Base-by-base conservation (phyloP, 2,888 invertebrate genomes). In the Andrena dorsata region DNA sequence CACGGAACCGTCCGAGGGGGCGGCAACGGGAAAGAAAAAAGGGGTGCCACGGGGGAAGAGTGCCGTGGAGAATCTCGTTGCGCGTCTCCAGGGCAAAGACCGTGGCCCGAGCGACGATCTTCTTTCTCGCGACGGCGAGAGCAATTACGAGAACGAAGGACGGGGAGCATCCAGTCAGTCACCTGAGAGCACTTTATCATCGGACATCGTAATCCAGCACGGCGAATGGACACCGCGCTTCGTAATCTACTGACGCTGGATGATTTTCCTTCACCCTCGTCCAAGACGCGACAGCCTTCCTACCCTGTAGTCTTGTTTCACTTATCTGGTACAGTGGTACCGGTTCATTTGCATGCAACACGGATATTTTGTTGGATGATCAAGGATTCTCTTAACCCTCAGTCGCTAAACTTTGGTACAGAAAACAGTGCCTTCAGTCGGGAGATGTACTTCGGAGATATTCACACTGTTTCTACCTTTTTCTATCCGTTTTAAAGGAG, bases 181-280 rank as follows among this genome's bases (percentile, higher is more conserved):
- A 79, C 76, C 74, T 73, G 75, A 86, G 82, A 81, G 79, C 80
- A 76, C 86, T 88, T 87, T 86, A 88, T 88, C 86, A 82, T 73
- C 71, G 85, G 78, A 64, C 85, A 83, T 87, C 76, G 77, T 85
- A 82, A 87, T 83, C 85, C 79, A 71, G 65, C 73, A 56, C 71
- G 68, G 64, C 49, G 53, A 30, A 32, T 47, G 58, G 61, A 53
- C 79, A 72, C 35, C 66, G 35, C 47, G 47, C 6, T 28, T 69
- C 72, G 68, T 61, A 63, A 70, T 56, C 63, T 76, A 61, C 66
- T 60, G 76, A 63, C 51, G 63, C 28, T 41, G 74, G 77, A 76
- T 76, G 64, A 80, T 81, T 76, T 41, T 77, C 71, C 77, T 7
- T 20, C 26, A n/a, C 13, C 16, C 26, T 41, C 58, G 56, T 13